Evolutionary conservation across 2,797 vertebrate genomes (phyloP).

Genomic region (Peromyscus eremicus): DNA sequence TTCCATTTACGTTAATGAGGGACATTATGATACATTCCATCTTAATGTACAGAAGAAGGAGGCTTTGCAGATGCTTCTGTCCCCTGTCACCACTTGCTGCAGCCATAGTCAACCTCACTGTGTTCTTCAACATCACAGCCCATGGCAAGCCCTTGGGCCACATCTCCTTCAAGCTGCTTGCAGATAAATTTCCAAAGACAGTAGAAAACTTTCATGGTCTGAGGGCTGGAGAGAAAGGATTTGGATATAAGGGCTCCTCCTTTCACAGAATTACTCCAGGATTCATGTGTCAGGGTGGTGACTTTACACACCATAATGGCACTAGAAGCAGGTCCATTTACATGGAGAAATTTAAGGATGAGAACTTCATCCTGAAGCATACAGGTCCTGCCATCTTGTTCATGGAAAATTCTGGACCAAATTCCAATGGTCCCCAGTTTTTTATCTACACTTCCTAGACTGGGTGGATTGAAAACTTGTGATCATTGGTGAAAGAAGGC

Average conservation of each 20-base stretch:
- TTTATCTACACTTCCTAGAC: background rate
- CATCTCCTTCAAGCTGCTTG: background rate
- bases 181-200: background rate
- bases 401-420: background rate
- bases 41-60: background rate
- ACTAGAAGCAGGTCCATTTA: background rate
- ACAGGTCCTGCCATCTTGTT: background rate
- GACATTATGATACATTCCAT: conserved; percentile 24
- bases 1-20: conserved; percentile 37
- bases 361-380: background rate
- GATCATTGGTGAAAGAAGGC: background rate
- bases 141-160: background rate
- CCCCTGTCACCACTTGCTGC: background rate
- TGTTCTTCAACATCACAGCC: background rate
- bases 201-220: background rate
- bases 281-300: background rate
- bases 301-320: background rate
- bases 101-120: background rate
- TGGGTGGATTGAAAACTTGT: background rate
- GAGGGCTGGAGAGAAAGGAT: background rate
- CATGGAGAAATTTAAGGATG: background rate
- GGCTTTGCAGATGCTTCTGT: background rate
- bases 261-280: background rate
- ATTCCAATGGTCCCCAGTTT: background rate
- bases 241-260: background rate